Percentiles rank a stretch among this genome's conserved stretches.
Conservation (phyloP, 2,797 vertebrate species). For the Euthynnus affinis region DNA sequence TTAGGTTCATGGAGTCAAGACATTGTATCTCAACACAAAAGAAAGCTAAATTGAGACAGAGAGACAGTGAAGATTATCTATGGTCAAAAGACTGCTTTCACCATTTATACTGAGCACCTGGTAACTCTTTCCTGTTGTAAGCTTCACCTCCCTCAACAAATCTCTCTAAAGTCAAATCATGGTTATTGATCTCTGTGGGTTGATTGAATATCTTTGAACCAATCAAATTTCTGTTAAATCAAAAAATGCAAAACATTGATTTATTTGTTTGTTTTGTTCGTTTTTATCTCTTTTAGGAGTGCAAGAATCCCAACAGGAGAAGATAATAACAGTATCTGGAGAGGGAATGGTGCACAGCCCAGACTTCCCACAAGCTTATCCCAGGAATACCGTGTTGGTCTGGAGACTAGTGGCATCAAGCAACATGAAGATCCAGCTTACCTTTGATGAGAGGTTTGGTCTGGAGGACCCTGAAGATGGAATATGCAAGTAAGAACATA, state of each 20-base stretch:
- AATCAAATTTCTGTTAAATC: not conserved
- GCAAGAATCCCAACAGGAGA: constrained; percentile 95
- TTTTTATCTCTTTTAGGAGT: constrained; percentile 87
- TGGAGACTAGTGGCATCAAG: constrained; percentile 93
- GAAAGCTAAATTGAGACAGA: not conserved
- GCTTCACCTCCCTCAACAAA: constrained; percentile 1
- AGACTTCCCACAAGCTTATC: constrained; percentile 93
- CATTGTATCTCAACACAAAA: not conserved
- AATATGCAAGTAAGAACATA: constrained; percentile 95
- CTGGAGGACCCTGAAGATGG: constrained; percentile 97
- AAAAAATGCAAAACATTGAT: not conserved
- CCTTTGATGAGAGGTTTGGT: constrained; percentile 95
- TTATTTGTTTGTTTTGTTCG: not conserved
- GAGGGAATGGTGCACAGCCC: constrained; percentile 96
- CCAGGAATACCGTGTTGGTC: constrained; percentile 90
- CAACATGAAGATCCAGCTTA: constrained; percentile 93
- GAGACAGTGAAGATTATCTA: not conserved
- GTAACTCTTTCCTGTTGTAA: not conserved
- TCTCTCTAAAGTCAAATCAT: not conserved
- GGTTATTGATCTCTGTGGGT: not conserved
- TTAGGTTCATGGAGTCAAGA: not conserved
- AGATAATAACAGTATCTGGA: constrained; percentile 91
- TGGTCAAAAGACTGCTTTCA: not conserved
- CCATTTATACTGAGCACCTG: not conserved
- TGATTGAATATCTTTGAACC: not conserved